A percentile compares a stretch with the other conserved stretches of the same genome.
Evolutionary conservation across 2,113 vertebrate genomes (phyloP).

Genomic region (Dicaeum eximium): DNA sequence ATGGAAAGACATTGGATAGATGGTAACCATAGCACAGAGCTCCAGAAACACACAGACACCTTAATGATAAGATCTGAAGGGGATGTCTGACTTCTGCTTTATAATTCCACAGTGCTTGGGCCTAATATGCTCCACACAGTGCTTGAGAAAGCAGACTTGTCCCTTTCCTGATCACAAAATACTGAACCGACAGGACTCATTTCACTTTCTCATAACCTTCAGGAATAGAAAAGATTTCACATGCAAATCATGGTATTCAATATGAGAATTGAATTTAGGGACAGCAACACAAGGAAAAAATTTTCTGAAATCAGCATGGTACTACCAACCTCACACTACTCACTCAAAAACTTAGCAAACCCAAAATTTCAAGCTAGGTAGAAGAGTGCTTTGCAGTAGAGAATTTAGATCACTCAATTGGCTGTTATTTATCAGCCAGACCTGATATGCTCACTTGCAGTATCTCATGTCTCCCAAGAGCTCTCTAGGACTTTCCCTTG

Average conservation of each 20-base stretch:
- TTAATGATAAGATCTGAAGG: not conserved
- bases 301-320: not conserved
- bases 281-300: not conserved
- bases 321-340: not conserved
- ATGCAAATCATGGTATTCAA: not conserved
- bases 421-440: not conserved
- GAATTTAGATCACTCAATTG: not conserved
- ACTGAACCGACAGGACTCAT: not conserved
- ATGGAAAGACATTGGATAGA: accelerated
- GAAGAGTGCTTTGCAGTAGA: not conserved
- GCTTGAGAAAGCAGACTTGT: not conserved
- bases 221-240: not conserved
- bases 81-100: not conserved
- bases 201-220: not conserved
- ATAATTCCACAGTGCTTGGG: not conserved
- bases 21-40: not conserved
- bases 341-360: not conserved
- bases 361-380: not conserved
- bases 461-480: not conserved
- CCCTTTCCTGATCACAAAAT: not conserved
- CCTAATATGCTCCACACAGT: not conserved
- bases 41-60: not conserved
- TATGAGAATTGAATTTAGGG: not conserved
- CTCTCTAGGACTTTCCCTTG: not conserved
- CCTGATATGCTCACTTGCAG: not conserved